Conservation (phyloP, 2,113 vertebrate genomes). For the Neopipo cinnamomea region DNA sequence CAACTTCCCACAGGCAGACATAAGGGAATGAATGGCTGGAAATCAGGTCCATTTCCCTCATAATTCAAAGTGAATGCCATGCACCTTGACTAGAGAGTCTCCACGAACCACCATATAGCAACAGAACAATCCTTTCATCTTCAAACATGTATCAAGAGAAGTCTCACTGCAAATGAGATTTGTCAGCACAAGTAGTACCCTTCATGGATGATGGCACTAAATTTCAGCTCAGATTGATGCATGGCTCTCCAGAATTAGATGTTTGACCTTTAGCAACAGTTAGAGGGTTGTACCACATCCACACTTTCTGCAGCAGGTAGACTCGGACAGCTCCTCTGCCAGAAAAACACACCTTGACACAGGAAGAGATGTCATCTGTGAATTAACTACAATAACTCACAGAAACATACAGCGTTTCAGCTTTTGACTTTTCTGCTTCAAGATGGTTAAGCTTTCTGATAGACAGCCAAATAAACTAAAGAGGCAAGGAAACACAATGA, state of each 20-base stretch:
- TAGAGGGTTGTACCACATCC: neutral
- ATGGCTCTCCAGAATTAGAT: neutral
- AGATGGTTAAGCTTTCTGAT: neutral
- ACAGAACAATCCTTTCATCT: neutral
- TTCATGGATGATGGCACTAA: neutral
- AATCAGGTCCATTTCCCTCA: neutral
- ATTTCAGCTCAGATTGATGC: slow-evolving; percentile 13
- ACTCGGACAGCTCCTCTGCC: neutral
- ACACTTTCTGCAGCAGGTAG: neutral
- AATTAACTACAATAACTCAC: neutral
- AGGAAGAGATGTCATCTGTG: neutral
- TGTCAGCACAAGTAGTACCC: neutral
- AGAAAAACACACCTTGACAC: neutral
- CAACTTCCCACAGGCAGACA: neutral
- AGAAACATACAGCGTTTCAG: neutral
- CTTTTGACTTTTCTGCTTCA: neutral
- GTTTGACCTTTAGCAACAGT: neutral
- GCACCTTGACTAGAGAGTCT: neutral
- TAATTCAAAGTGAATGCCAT: neutral
- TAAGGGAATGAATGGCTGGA: neutral
- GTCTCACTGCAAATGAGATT: neutral
- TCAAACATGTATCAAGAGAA: neutral
- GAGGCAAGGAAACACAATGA: neutral
- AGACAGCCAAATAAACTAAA: neutral
- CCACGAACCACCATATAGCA: neutral